Evolutionary conservation across 2,113 vertebrate genomes (phyloP).

Genomic region (Pogonocichla stellata): DNA sequence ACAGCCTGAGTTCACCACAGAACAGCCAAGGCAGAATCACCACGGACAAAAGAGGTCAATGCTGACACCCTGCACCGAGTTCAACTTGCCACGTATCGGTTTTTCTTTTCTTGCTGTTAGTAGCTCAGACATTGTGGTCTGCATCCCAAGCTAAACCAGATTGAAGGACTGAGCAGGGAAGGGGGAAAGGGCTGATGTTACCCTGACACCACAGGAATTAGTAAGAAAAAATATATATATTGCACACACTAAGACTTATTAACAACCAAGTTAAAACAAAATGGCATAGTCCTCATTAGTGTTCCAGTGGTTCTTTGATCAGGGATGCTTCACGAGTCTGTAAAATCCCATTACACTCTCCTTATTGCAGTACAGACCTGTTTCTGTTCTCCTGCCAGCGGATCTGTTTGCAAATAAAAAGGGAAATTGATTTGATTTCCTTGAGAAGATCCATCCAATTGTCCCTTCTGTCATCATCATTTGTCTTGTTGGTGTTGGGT

Average conservation of each 20-base stretch:
- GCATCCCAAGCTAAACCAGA: constrained; percentile 69
- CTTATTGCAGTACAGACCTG: constrained; percentile 74
- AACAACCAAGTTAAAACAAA: constrained; percentile 77
- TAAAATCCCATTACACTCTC: constrained; percentile 63
- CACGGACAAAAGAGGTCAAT: neutral
- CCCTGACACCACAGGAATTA: constrained; percentile 74
- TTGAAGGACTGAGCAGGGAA: constrained; percentile 63
- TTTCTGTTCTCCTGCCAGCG: constrained; percentile 67
- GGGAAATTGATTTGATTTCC: constrained; percentile 71
- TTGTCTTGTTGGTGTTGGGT: constrained; percentile 61
- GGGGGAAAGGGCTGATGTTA: constrained; percentile 61
- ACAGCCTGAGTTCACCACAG: constrained; percentile 1
- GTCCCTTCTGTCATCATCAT: constrained; percentile 55
- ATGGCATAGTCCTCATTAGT: constrained; percentile 72
- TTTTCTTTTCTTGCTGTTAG: constrained; percentile 63
- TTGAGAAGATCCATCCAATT: constrained; percentile 71
- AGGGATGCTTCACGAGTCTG: constrained; percentile 61
- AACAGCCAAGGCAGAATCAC: constrained; percentile 21
- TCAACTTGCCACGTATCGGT: neutral
- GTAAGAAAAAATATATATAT: constrained; percentile 77
- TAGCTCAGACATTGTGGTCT: constrained; percentile 63
- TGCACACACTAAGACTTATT: constrained; percentile 77
- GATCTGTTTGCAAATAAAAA: constrained; percentile 64
- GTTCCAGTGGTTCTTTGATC: constrained; percentile 68
- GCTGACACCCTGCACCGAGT: neutral